A percentile compares a stretch with the other conserved stretches of the same genome.
Conservation (phyloP, 2,113 vertebrate species). For the Alethe castanea region DNA sequence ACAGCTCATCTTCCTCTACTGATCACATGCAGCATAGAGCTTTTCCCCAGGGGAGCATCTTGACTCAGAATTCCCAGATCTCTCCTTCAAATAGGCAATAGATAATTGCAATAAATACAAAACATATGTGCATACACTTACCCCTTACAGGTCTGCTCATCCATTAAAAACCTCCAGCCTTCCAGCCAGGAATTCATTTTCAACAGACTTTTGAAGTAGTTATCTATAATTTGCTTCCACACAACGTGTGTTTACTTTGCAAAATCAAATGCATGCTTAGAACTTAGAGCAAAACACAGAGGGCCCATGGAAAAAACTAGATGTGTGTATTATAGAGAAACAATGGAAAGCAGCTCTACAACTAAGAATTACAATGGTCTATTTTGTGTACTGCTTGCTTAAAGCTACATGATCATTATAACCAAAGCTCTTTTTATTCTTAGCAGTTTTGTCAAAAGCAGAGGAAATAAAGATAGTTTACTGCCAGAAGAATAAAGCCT, state of each 20-base stretch:
- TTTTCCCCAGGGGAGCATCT: background rate
- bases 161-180: background rate
- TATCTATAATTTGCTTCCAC: background rate
- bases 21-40: background rate
- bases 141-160: background rate
- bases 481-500: background rate
- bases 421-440: background rate
- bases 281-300: background rate
- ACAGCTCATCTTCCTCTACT: background rate
- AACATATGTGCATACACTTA: background rate
- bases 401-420: background rate
- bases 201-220: conserved; percentile 16
- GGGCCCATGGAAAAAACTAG: background rate
- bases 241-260: background rate
- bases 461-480: background rate
- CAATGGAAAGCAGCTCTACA: background rate
- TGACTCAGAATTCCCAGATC: background rate
- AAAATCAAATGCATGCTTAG: conserved; percentile 29
- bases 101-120: background rate
- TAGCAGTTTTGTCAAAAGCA: background rate
- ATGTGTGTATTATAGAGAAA: background rate
- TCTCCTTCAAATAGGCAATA: background rate
- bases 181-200: background rate
- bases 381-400: background rate
- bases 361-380: background rate